Percentiles rank a stretch among this genome's conserved stretches.
phyloP scores from a whole-genome alignment of 2,113 vertebrate genomes.

The Sialia sialis region DNA sequence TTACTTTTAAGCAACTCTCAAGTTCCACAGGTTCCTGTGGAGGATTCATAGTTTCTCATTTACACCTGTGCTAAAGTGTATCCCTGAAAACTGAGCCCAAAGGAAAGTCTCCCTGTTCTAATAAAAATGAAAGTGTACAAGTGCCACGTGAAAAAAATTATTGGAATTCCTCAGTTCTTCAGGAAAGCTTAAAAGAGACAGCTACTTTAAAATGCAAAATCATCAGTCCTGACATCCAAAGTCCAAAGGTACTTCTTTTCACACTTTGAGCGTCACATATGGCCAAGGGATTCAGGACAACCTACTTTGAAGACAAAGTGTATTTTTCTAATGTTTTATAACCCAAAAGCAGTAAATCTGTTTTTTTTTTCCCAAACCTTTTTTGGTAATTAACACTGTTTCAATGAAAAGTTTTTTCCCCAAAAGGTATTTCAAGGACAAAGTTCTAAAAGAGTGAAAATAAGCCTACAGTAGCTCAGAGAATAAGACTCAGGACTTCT shows the following conservation, averaged over 20 bases:
- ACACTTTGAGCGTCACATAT: background rate
- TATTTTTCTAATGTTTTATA: background rate
- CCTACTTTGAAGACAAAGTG: background rate
- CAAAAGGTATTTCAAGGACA: background rate
- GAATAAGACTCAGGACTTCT: background rate
- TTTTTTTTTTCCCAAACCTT: background rate
- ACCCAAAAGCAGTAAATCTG: background rate
- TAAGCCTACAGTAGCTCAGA: background rate
- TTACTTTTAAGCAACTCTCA: background rate
- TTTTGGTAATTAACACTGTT: background rate
- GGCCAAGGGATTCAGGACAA: background rate
- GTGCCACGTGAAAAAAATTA: background rate
- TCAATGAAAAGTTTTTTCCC: background rate
- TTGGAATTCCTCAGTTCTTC: background rate
- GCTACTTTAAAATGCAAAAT: background rate
- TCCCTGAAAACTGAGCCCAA: background rate
- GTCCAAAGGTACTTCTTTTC: background rate
- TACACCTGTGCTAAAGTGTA: accelerated
- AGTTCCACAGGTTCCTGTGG: background rate
- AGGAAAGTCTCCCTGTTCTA: background rate
- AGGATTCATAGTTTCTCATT: background rate
- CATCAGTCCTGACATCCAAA: background rate
- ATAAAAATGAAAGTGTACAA: background rate
- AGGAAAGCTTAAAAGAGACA: background rate
- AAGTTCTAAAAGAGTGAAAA: background rate